Evolutionary conservation across 2,888 invertebrate species (phyloP), one percentile per base, ranked within the genome.

Genomic region (Macrosiphum euphorbiae): DNA sequence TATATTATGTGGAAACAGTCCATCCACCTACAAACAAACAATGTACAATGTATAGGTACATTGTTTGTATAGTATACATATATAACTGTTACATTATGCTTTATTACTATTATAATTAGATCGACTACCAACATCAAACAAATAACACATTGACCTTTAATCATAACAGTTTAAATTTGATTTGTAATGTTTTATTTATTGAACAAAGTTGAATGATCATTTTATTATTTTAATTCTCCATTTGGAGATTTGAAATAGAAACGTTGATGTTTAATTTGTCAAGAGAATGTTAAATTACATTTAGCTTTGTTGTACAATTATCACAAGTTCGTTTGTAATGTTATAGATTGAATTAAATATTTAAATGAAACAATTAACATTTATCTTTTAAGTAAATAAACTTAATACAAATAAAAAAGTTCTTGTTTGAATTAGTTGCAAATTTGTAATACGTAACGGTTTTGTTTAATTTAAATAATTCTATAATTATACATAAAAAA

Each of bases 181-280:
- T 91, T 86, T 47, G 47, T 35, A 91, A 55, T 41, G 52, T 91
- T 61, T 90, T 61, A 90, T 61, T 90, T 61, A 47, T 90, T 90
- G 61, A 67, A 67, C 28, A 44, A 44, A 44, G 10, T 84, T 78
- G 67, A 78, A 91, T 44, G n/a, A 35, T 67, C 44, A 41, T 52
- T n/a, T 55, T n/a, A 35, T 67, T 28, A 41, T 52, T n/a, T 55
- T n/a, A 61, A 50, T 50, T 78, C 78, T 50, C 1, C 13, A 78
- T 78, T 67, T 26, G 7, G 44, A 90, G 26, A 78, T 78, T 90
- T 20, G 11, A 50, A 67, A n/a, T 61, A 58, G 47, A 61, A 90
- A 50, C 88, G 24, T 24, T 28, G 28, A 28, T 61, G 89, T 67
- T 90, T 47, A 86, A 58, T n/a, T 91, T 58, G 85, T 35, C n/a